phyloP scores from a whole-genome alignment of 1,140 invertebrate genomes.

The Chymomyza costata region DNA sequence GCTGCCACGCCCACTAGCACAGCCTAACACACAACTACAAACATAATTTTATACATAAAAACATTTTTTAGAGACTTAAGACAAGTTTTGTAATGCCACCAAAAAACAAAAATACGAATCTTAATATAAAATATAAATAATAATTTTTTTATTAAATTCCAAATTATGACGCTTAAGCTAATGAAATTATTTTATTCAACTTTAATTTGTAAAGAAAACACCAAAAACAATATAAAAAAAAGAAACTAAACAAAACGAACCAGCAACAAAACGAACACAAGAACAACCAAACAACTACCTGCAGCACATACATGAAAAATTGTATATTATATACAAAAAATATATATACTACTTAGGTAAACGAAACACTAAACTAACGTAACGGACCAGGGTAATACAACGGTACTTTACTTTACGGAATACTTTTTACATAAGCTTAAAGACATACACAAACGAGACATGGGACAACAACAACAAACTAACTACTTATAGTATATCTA shows the following conservation, averaged over 20 bases:
- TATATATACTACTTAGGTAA: conserved; percentile 48
- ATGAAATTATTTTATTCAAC: conserved; percentile 23
- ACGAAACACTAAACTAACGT: conserved; percentile 28
- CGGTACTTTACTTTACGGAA: conserved; percentile 11
- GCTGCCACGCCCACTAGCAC: not conserved
- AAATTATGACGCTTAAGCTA: conserved; percentile 38
- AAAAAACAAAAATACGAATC: too few species aligned
- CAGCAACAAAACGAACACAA: conserved; percentile 29
- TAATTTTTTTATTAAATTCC: too few species aligned
- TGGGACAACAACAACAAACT: too few species aligned
- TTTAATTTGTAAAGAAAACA: conserved; percentile 10
- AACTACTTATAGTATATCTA: too few species aligned
- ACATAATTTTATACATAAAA: conserved; percentile 5
- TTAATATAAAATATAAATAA: too few species aligned
- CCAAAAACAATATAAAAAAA: conserved; percentile 16
- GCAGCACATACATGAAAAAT: conserved; percentile 40
- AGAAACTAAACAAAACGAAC: conserved; percentile 22
- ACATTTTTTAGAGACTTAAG: conserved; percentile 3
- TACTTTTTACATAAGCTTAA: conserved; percentile 36
- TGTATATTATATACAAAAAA: conserved; percentile 34
- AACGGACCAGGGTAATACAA: conserved; percentile 59
- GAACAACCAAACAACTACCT: conserved; percentile 65
- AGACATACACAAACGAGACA: conserved; percentile 11
- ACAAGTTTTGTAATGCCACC: conserved; percentile 1
- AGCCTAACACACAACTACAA: not conserved